These are phyloP conservation scores for Festucalex cinctus DNA, from an alignment of 2,113 vertebrate species.

Conservation along the genomic window DNA sequence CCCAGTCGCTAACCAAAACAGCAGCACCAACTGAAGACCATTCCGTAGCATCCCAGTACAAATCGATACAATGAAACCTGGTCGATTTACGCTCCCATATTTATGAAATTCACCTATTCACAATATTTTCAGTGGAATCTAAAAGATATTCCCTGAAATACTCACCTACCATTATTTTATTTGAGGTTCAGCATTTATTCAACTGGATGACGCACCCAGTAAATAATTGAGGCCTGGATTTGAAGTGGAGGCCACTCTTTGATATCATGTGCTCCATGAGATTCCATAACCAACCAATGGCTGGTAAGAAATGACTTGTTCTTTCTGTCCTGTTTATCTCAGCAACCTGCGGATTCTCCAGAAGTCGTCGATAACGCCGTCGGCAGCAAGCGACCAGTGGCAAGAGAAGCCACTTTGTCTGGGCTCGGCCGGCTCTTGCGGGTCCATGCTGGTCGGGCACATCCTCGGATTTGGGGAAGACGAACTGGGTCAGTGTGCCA, in stretches of 20 bases:
- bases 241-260: too few species aligned
- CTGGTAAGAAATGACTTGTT: background rate
- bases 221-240: too few species aligned
- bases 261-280: background rate
- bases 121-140: too few species aligned
- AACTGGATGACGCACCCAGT: too few species aligned
- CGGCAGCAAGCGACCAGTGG: constrained; percentile 81
- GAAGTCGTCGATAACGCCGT: constrained; percentile 74
- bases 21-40: background rate
- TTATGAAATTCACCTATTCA: too few species aligned
- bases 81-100: too few species aligned
- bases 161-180: too few species aligned
- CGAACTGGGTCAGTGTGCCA: constrained; percentile 88
- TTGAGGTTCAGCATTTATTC: background rate
- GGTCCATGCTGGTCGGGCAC: constrained; percentile 85
- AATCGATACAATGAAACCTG: too few species aligned
- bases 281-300: too few species aligned
- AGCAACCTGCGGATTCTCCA: constrained; percentile 96
- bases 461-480: constrained; percentile 97
- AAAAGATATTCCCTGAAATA: too few species aligned
- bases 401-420: constrained; percentile 93
- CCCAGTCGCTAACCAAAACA: background rate
- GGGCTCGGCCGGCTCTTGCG: constrained; percentile 82
- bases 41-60: background rate
- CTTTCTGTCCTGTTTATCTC: constrained; percentile 1